Conservation (phyloP, 1,140 invertebrate species). For the Drosophila albomicans region DNA sequence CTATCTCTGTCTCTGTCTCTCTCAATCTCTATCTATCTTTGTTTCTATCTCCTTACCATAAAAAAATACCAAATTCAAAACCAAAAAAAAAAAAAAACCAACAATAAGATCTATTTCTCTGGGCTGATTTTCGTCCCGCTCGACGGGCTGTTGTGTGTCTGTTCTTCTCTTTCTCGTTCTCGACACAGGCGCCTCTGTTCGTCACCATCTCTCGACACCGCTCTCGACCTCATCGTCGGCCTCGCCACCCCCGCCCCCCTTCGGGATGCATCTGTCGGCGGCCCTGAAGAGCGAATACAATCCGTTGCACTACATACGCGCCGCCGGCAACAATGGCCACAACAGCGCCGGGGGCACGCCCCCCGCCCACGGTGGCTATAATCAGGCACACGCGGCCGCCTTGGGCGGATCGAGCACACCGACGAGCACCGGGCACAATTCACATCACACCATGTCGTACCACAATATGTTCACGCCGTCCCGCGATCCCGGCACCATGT, state of each 20-base stretch:
- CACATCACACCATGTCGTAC: constrained; percentile 88
- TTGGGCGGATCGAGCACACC: constrained; percentile 46
- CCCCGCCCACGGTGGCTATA: constrained; percentile 63
- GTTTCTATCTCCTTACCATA: constrained; percentile 59
- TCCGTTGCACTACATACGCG: constrained; percentile 73
- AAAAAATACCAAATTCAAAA: constrained; percentile 60
- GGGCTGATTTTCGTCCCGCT: constrained; percentile 85
- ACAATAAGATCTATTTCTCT: constrained; percentile 76
- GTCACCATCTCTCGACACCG: constrained; percentile 81
- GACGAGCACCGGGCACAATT: constrained; percentile 66
- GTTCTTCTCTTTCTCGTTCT: constrained; percentile 85
- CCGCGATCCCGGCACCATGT: constrained; percentile 88
- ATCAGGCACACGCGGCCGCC: constrained; percentile 41
- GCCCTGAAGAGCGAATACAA: constrained; percentile 79
- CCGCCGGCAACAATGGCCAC: constrained; percentile 69
- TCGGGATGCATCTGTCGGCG: constrained; percentile 76
- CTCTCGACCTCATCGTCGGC: constrained; percentile 80
- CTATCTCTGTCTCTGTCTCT: constrained; percentile 13
- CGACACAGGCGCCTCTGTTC: constrained; percentile 78
- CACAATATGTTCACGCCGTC: constrained; percentile 92
- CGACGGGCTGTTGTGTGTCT: constrained; percentile 84
- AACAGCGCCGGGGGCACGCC: constrained; percentile 59
- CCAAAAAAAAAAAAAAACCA: constrained; percentile 44
- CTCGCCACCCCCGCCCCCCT: constrained; percentile 73
- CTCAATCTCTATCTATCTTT: constrained; percentile 26